Conservation (phyloP, 2,888 invertebrate genomes). For the Eretmocerus hayati region DNA sequence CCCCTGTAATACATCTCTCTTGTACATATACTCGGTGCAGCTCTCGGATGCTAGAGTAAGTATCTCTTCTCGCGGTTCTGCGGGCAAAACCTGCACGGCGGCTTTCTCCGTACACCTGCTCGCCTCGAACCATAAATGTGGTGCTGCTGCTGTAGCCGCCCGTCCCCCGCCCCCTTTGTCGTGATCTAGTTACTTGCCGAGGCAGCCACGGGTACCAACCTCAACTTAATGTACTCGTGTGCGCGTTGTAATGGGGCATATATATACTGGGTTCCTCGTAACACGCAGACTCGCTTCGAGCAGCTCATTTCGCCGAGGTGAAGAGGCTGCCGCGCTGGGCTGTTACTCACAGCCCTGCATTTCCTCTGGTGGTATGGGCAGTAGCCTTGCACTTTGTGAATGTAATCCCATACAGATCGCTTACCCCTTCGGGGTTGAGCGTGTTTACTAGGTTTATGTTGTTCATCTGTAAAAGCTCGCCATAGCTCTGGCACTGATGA, state of each 20-base stretch:
- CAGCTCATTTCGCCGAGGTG: too few relatives aligned
- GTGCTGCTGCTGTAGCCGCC: conserved; percentile 12
- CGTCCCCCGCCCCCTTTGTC: conserved; percentile 25
- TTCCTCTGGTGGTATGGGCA: too few relatives aligned
- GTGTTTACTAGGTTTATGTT: too few relatives aligned
- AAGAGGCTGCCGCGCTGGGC: too few relatives aligned
- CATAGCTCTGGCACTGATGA: too few relatives aligned
- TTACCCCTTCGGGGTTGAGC: too few relatives aligned
- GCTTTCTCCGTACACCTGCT: conserved; percentile 38
- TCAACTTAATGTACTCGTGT: not conserved
- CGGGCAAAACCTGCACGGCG: conserved; percentile 25
- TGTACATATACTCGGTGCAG: not conserved
- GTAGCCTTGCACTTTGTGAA: too few relatives aligned
- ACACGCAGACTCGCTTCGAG: too few relatives aligned
- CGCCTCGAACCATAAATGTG: conserved; percentile 32
- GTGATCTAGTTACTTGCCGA: conserved; percentile 31
- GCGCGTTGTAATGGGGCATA: not conserved
- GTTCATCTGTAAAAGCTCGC: too few relatives aligned
- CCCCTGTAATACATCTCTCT: not conserved
- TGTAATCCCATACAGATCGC: too few relatives aligned
- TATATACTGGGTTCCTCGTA: not conserved
- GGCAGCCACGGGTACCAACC: not conserved
- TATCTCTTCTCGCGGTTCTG: not conserved
- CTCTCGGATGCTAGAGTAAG: not conserved
- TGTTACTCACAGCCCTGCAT: too few relatives aligned